Conservation (phyloP, 2,113 vertebrate genomes). For the Prochilodus magdalenae region DNA sequence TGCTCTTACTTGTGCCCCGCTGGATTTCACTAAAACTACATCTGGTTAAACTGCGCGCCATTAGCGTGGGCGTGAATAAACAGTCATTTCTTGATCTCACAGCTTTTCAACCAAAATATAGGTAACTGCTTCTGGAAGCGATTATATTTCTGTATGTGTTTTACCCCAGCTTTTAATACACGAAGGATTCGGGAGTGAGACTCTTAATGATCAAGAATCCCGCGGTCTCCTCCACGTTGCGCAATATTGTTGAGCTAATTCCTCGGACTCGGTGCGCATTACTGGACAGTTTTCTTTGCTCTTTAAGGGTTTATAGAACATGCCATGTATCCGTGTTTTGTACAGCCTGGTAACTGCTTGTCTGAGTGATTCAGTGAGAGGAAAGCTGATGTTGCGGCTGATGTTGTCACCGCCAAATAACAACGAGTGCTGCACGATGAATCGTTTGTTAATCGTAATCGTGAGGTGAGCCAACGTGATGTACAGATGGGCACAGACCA, state of each 20-base stretch:
- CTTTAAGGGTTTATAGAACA: no score
- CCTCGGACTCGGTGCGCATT: background rate
- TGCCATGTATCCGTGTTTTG: background rate
- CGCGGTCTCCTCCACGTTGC: background rate
- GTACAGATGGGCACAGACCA: no score
- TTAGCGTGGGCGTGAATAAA: slow-evolving; percentile 9
- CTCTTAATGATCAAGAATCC: background rate
- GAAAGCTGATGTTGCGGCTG: background rate
- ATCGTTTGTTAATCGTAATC: no score
- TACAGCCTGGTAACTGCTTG: background rate
- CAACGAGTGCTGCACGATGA: no score
- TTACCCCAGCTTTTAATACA: background rate
- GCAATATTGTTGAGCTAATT: background rate
- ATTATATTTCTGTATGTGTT: no score
- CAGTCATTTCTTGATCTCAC: background rate
- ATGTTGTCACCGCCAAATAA: background rate
- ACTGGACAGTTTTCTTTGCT: background rate
- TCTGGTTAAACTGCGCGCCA: slow-evolving; percentile 35
- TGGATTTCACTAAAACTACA: background rate
- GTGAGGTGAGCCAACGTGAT: no score
- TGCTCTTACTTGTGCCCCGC: background rate
- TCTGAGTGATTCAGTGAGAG: background rate
- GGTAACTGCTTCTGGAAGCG: background rate
- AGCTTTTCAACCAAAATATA: background rate
- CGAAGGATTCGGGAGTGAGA: no score